A percentile compares a stretch with the other conserved stretches of the same genome.
phyloP scores from a whole-genome alignment of 2,113 vertebrate genomes.

The Triplophysa siluroides region DNA sequence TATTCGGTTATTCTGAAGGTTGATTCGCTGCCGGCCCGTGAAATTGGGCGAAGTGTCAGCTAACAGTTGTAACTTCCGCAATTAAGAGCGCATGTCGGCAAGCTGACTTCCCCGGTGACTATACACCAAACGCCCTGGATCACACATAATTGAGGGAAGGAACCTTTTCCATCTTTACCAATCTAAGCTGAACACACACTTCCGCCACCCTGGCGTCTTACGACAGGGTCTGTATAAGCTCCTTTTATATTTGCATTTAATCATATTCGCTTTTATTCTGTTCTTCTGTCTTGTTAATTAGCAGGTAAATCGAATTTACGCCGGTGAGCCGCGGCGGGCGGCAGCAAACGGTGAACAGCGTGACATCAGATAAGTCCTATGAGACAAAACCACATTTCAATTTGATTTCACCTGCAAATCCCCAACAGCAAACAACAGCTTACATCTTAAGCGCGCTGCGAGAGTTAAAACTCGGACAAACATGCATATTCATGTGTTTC shows the following conservation, averaged over 20 bases:
- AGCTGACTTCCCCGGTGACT: slow-evolving; percentile 65
- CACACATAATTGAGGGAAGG: slow-evolving; percentile 65
- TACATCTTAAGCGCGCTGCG: neutral
- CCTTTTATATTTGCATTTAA: slow-evolving; percentile 12
- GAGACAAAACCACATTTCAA: slow-evolving; percentile 24
- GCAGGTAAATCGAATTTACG: neutral
- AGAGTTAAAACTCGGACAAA: neutral
- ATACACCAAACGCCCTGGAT: slow-evolving; percentile 52
- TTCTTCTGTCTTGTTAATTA: slow-evolving; percentile 35
- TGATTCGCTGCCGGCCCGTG: slow-evolving; percentile 61
- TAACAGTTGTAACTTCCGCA: slow-evolving; percentile 74
- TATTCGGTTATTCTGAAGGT: slow-evolving; percentile 68
- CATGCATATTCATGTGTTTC: neutral
- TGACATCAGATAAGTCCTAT: slow-evolving; percentile 11
- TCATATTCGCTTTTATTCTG: slow-evolving; percentile 30
- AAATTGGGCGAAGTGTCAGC: slow-evolving; percentile 65
- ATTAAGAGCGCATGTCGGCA: slow-evolving; percentile 76
- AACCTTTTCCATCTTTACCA: slow-evolving; percentile 41
- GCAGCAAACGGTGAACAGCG: slow-evolving; percentile 28
- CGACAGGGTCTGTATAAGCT: slow-evolving; percentile 35
- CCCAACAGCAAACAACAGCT: neutral
- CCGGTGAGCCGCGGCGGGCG: neutral
- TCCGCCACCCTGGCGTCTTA: slow-evolving; percentile 38
- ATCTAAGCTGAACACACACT: slow-evolving; percentile 38
- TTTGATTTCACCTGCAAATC: slow-evolving; percentile 32